phyloP scores from a whole-genome alignment of 2,888 invertebrate genomes.

The Tridacna crocea region DNA sequence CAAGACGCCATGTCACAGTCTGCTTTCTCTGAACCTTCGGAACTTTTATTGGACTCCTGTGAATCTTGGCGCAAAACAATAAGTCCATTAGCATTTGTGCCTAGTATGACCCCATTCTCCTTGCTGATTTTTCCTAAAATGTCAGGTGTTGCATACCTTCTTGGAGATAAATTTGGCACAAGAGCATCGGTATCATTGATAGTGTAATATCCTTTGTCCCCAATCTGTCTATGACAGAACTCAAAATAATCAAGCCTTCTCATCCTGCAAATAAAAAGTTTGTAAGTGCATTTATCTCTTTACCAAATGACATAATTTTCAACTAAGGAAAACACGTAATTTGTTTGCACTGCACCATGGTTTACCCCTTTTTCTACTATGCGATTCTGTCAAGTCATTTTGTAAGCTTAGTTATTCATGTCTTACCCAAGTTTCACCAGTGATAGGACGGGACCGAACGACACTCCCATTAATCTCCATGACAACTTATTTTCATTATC shows the following conservation, averaged over 20 bases:
- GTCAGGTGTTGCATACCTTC: conserved; percentile 63
- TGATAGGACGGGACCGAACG: too few species aligned
- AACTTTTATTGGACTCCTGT: conserved; percentile 30
- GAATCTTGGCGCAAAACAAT: conserved; percentile 30
- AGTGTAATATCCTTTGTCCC: conserved; percentile 93
- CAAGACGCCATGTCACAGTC: conserved; percentile 74
- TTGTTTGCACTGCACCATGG: too few species aligned
- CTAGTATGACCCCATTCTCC: conserved; percentile 43
- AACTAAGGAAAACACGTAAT: too few species aligned
- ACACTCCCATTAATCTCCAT: too few species aligned
- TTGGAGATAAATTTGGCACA: conserved; percentile 76
- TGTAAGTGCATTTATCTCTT: not conserved
- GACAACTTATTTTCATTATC: too few species aligned
- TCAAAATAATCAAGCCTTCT: conserved; percentile 93
- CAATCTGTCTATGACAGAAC: conserved; percentile 94
- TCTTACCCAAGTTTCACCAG: too few species aligned
- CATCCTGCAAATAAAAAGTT: conserved; percentile 86
- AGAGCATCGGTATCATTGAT: conserved; percentile 91
- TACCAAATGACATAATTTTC: too few species aligned
- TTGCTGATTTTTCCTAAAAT: conserved; percentile 50
- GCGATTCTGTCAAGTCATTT: too few species aligned
- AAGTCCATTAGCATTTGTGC: conserved; percentile 42
- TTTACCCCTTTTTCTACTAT: too few species aligned
- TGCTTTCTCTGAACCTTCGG: conserved; percentile 31
- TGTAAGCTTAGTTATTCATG: too few species aligned